Evolutionary conservation across 1,140 invertebrate genomes (phyloP), one percentile per base, ranked within the genome.

Genomic region (Andrena cerasifolii): DNA sequence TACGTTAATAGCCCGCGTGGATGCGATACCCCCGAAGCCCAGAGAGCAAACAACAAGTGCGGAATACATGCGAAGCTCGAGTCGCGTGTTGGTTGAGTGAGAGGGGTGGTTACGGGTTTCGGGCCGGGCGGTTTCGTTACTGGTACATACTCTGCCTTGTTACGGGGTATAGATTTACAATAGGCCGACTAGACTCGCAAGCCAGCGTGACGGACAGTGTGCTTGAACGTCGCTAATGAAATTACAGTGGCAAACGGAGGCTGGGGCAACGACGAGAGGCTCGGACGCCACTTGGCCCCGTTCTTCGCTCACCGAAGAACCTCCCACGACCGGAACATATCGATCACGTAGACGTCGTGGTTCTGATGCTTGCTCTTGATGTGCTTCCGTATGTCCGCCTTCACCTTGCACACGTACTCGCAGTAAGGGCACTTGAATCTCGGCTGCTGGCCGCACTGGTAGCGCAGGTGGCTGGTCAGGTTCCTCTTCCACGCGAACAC

Each of bases 371-470:
- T 86, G 79, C 86, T 71, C 76, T 88, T 87, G 70, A 87, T 93
- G 84, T 28, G 89, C 78, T 82, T 87, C 76, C 80, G 89, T 40
- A 86, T 58, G 49, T 75, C 79, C 0, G 74, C 4, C 59, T 84
- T 85, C 28, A 74, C 62, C 36, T 82, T 84, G 59, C 79, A 82
- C 61, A 53, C 0, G 65, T 92, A 90, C 3, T 84, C 61, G 74
- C 93, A 94, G 63, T 90, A 85, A 14, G 91, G 92, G 82, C 94
- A 94, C 59, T 93, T 91, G 82, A 94, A 93, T 58, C 93, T 88
- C 6, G 94, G 93, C 73, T 93, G 91, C 56, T 93, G 91, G 5
- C 94, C 94, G 78, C 94, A 94, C 79, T 94, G 92, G 79, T 91
- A 92, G 0, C 83, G 83, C 14, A 87, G 78, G 45, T 91, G 90